phyloP scores from a whole-genome alignment of 1,140 invertebrate species.

The Drosophila arawakana region DNA sequence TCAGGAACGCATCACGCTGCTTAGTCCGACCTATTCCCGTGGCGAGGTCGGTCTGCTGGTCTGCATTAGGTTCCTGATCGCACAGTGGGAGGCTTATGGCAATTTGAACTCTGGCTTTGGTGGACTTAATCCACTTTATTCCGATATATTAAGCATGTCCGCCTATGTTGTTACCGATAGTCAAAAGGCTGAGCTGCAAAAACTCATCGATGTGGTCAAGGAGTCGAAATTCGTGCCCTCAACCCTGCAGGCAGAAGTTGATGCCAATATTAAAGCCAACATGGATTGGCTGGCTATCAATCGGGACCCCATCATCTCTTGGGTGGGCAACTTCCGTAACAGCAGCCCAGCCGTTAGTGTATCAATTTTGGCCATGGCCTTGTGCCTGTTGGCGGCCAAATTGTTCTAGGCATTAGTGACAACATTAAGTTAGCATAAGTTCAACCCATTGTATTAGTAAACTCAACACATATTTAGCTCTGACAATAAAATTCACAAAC shows the following conservation, averaged over 20 bases:
- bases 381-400: slow-evolving; percentile 54
- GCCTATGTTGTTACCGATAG: slow-evolving; percentile 58
- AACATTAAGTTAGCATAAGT: slow-evolving; percentile 34
- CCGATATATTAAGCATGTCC: slow-evolving; percentile 64
- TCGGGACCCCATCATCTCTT: slow-evolving; percentile 63
- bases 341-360: slow-evolving; percentile 55
- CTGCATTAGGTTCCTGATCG: slow-evolving; percentile 64
- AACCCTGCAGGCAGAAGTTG: slow-evolving; percentile 55
- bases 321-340: slow-evolving; percentile 50
- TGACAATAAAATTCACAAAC: slow-evolving; percentile 29
- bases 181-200: slow-evolving; percentile 58
- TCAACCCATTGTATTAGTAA: slow-evolving; percentile 3
- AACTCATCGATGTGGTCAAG: slow-evolving; percentile 56
- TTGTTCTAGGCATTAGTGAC: slow-evolving; percentile 52
- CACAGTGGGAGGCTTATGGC: slow-evolving; percentile 62
- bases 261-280: slow-evolving; percentile 58
- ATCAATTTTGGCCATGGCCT: slow-evolving; percentile 52
- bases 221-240: slow-evolving; percentile 38
- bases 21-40: slow-evolving; percentile 67
- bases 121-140: slow-evolving; percentile 63
- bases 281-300: slow-evolving; percentile 63
- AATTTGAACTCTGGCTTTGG: slow-evolving; percentile 66
- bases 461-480: not conserved
- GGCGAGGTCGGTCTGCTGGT: slow-evolving; percentile 62
- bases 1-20: slow-evolving; percentile 70